These are phyloP conservation scores for Aptenodytes forsteri DNA, from an alignment of 2,113 vertebrate species.

Conservation along the genomic window DNA sequence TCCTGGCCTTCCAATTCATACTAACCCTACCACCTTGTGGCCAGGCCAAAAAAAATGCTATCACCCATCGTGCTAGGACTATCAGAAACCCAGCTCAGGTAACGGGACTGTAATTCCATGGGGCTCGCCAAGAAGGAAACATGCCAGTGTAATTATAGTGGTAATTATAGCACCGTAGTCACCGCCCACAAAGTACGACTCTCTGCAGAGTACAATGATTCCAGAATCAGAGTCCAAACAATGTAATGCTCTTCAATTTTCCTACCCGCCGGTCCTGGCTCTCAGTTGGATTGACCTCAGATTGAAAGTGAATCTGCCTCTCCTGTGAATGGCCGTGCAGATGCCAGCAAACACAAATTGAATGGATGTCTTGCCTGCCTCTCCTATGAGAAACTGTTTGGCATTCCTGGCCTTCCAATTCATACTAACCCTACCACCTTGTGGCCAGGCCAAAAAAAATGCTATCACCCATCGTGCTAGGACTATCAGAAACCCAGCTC, in stretches of 20 bases:
- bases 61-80: neutral
- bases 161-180: slow-evolving; percentile 64
- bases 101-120: slow-evolving; percentile 21
- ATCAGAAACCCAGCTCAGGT: slow-evolving; percentile 39
- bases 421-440: neutral
- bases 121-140: slow-evolving; percentile 51
- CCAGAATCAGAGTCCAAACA: slow-evolving; percentile 43
- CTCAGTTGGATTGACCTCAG: neutral
- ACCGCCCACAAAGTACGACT: slow-evolving; percentile 44
- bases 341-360: neutral
- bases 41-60: neutral
- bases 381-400: neutral
- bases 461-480: neutral
- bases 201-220: slow-evolving; percentile 2
- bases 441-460: neutral
- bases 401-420: neutral
- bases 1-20: neutral
- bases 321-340: neutral
- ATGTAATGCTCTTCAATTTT: neutral
- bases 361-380: neutral
- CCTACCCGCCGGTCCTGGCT: neutral
- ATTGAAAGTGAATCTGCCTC: neutral
- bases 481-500: slow-evolving; percentile 19
- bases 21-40: neutral
- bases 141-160: slow-evolving; percentile 56